A percentile compares a stretch with the other conserved stretches of the same genome.
These are phyloP conservation scores for Eilema caniola DNA, from an alignment of 2,888 invertebrate species.

Conservation along the genomic window DNA sequence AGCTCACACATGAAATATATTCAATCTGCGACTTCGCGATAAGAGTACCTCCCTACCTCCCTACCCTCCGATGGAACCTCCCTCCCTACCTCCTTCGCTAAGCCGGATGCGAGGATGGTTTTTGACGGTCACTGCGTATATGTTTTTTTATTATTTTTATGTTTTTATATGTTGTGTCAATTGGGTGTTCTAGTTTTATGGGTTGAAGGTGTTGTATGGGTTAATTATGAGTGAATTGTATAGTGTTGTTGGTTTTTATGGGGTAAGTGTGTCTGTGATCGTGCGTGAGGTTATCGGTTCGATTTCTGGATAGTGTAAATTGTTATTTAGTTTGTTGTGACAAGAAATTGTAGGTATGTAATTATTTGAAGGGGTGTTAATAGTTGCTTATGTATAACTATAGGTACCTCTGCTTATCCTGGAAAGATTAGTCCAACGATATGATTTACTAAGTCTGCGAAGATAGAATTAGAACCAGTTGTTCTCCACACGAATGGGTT, in stretches of 20 bases:
- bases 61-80: constrained; percentile 30
- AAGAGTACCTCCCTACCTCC: constrained; percentile 73
- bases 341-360: no score
- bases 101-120: constrained; percentile 70
- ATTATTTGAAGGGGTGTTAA: no score
- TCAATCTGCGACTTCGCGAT: constrained; percentile 89
- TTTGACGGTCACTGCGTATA: constrained; percentile 73
- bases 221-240: no score
- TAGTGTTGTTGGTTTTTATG: background rate
- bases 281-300: background rate
- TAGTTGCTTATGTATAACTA: no score
- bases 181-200: background rate
- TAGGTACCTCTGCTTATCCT: no score
- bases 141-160: constrained; percentile 45
- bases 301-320: background rate
- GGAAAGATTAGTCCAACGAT: no score
- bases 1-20: constrained; percentile 89
- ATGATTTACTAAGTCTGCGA: no score
- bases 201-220: background rate
- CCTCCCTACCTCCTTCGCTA: constrained; percentile 52
- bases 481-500: no score
- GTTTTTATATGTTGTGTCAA: background rate
- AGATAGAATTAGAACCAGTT: no score
- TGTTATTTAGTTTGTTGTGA: background rate
- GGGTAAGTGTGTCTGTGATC: background rate